These are phyloP conservation scores for Poecile montanus DNA, from an alignment of 2,797 vertebrate genomes.

Conservation along the genomic window DNA sequence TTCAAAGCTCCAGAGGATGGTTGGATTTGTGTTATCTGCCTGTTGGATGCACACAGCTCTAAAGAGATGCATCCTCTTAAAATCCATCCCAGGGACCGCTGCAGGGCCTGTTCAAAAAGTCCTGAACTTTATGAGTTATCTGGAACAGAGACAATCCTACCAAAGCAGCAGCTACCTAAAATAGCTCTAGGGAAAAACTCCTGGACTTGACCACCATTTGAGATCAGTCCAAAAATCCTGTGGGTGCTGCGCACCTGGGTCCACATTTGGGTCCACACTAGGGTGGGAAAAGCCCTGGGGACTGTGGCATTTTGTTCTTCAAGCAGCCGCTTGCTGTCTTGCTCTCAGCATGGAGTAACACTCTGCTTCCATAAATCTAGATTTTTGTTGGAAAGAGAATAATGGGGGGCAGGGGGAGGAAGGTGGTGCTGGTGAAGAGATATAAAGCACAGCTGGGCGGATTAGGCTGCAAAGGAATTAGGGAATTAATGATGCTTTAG, in stretches of 20 bases:
- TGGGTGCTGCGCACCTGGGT: not conserved
- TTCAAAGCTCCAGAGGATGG: not conserved
- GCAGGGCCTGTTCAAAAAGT: not conserved
- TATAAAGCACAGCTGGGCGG: not conserved
- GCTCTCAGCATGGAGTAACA: fast-evolving
- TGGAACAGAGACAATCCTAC: not conserved
- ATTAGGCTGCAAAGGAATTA: not conserved
- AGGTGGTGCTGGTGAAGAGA: not conserved
- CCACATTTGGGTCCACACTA: not conserved
- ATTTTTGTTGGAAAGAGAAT: not conserved
- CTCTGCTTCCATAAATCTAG: not conserved
- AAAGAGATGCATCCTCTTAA: not conserved
- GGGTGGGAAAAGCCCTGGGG: not conserved
- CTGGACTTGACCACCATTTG: not conserved
- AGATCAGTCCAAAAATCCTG: not conserved
- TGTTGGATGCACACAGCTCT: not conserved
- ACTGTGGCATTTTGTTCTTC: fast-evolving
- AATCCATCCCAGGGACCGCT: not conserved
- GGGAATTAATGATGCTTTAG: not conserved
- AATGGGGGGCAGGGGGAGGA: not conserved
- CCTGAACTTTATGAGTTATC: not conserved
- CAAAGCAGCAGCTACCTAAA: not conserved
- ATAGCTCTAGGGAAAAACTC: not conserved
- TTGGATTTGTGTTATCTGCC: not conserved
- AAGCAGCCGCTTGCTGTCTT: not conserved